Evolutionary conservation across 2,797 vertebrate species (phyloP).

Genomic region (Miichthys miiuy): DNA sequence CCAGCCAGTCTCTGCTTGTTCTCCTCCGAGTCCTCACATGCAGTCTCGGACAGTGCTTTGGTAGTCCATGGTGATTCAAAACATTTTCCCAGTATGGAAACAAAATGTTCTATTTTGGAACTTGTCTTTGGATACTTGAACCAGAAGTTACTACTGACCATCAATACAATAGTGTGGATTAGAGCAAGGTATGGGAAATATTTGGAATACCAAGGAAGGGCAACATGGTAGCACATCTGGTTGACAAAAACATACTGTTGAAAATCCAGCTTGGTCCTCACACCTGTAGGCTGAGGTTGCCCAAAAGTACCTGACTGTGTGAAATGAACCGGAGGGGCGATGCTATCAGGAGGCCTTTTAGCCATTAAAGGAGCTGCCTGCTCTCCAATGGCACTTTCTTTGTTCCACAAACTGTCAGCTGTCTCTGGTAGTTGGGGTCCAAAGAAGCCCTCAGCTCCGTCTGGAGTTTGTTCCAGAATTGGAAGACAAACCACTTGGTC

Average conservation of each 20-base stretch:
- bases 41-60: conserved; percentile 97
- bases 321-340: conserved; percentile 66
- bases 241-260: conserved; percentile 99
- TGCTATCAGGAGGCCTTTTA: conserved; percentile 75
- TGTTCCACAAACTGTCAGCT: conserved; percentile 75
- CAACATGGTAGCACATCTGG: conserved; percentile 99
- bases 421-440: conserved; percentile 81
- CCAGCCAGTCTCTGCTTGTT: conserved; percentile 96
- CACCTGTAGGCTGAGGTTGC: conserved; percentile 87
- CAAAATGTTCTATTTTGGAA: conserved; percentile 99
- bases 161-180: conserved; percentile 98
- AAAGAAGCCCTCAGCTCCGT: conserved; percentile 68
- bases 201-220: conserved; percentile 99
- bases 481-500: conserved; percentile 99
- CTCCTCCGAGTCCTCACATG: conserved; percentile 97
- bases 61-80: conserved; percentile 99
- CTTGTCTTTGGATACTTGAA: conserved; percentile 99
- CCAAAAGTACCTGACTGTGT: conserved; percentile 63
- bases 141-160: conserved; percentile 99
- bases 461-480: conserved; percentile 87
- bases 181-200: conserved; percentile 99
- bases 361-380: conserved; percentile 81
- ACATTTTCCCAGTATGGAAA: conserved; percentile 97
- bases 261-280: conserved; percentile 96
- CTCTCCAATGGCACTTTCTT: conserved; percentile 75